Base-by-base conservation (phyloP, 2,888 invertebrate genomes). In the Gandaritis pyraliata region DNA sequence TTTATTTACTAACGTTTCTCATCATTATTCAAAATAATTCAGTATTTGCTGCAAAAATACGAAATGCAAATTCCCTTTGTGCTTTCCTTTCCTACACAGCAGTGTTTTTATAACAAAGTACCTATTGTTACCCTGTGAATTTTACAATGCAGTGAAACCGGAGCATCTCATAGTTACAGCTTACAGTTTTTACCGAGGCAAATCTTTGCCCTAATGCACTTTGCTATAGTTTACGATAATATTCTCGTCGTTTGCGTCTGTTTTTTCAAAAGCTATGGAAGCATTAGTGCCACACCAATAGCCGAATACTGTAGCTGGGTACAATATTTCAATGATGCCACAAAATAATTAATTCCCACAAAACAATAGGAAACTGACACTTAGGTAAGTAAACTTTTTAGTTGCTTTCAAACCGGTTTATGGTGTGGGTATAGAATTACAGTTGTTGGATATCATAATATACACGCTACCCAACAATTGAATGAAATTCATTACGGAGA, bases 271-370 rank as follows among this genome's bases (percentile, higher is more conserved):
- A n/a, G 6, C 12, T 45, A 3, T 46, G 6, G n/a, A n/a, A 8
- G 8, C 38, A 11, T 16, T 6, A 8, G 43, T 53, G 45, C 38
- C 60, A 50, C 13, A 16, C 8, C 18, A 52, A 48, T n/a, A 18
- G 18, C 38, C 13, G 29, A 1, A 6, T 10, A 38, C 50, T 59
- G 18, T 38, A 45, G 30, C 46, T 59, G 33, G 10, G 10, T 10
- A 13, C 18, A 45, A 58, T 60, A 70, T 66, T 72, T 66, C 66
- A 73, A 73, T 74, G 64, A 73, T 59, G 63, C 55, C 57, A 36
- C 65, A 68, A 11, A 66, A 63, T 66, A 57, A 36, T 61, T 49
- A 29, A 64, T 76, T 81, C 78, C 73, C 80, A 80, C 71, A 64
- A 68, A 68, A 77, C 74, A 75, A 79, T 69, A 63, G 45, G 33